Conservation (phyloP, 2,113 vertebrate genomes). For the Dipodomys spectabilis region DNA sequence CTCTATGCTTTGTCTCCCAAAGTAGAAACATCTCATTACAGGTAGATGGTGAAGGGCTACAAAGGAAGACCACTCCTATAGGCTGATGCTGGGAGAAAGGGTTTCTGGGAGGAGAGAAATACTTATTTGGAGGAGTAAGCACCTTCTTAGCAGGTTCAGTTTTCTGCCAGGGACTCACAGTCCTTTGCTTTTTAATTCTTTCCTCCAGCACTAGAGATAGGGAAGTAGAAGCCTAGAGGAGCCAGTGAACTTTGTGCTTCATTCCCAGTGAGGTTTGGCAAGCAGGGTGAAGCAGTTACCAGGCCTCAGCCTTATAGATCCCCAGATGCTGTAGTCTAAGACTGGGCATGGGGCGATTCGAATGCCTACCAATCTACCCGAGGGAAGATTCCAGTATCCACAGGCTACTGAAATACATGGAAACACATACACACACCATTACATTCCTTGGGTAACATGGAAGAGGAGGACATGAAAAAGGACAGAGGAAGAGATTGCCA, state of each 20-base stretch:
- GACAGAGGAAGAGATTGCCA: background rate
- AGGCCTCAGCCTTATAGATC: slow-evolving; percentile 24
- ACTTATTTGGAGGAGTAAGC: no score
- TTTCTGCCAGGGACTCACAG: no score
- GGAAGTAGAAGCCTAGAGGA: background rate
- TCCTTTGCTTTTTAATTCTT: no score
- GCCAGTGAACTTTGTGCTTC: background rate
- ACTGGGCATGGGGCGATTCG: slow-evolving; percentile 51
- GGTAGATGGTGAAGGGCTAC: background rate
- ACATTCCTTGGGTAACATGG: background rate
- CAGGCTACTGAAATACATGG: background rate
- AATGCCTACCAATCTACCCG: background rate
- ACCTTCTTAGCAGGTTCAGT: no score
- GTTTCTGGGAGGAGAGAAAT: slow-evolving; percentile 32
- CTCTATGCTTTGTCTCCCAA: background rate
- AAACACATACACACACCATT: background rate
- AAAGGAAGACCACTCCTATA: background rate
- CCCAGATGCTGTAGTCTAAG: slow-evolving; percentile 28
- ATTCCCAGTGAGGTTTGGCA: background rate
- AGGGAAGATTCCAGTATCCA: slow-evolving; percentile 47
- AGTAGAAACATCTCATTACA: background rate
- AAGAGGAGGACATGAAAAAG: background rate
- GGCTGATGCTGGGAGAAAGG: background rate
- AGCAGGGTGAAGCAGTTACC: slow-evolving; percentile 9
- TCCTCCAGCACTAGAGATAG: background rate